phyloP scores from a whole-genome alignment of 2,888 invertebrate species.

The Andrena chrysosceles region DNA sequence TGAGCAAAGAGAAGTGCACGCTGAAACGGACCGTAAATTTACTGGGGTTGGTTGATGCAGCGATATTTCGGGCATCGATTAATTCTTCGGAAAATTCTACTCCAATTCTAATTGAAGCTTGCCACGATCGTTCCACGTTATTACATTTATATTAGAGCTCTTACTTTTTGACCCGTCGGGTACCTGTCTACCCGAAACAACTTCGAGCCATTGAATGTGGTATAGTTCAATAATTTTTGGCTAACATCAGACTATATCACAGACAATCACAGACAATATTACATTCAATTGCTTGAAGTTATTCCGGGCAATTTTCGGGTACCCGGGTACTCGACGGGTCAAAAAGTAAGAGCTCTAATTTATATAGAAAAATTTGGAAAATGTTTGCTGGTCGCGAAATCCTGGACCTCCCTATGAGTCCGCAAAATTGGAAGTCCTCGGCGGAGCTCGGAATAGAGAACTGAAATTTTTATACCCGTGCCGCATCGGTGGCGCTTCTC shows the following conservation, averaged over 20 bases:
- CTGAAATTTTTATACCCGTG: slow-evolving; percentile 55
- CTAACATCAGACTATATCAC: too few species aligned
- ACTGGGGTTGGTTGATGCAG: neutral
- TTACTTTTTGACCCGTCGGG: too few species aligned
- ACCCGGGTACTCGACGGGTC: too few species aligned
- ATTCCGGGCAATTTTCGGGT: too few species aligned
- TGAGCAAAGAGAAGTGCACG: slow-evolving; percentile 7
- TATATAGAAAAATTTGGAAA: neutral
- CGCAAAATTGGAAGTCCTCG: neutral
- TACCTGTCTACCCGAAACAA: too few species aligned
- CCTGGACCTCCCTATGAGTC: slow-evolving; percentile 11
- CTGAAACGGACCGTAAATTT: slow-evolving; percentile 23
- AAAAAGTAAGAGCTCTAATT: too few species aligned
- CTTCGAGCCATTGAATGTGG: too few species aligned
- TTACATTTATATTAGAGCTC: neutral
- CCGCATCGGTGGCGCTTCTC: slow-evolving; percentile 3
- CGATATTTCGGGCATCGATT: neutral
- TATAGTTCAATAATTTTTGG: too few species aligned
- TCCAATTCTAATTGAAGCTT: too few species aligned
- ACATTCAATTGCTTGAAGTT: too few species aligned
- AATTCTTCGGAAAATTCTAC: neutral
- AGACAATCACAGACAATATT: too few species aligned
- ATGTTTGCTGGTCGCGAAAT: slow-evolving; percentile 3
- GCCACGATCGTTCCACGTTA: neutral
- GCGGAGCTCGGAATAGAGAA: slow-evolving; percentile 45